phyloP scores from a whole-genome alignment of 2,888 invertebrate species.

The Macroteleia sp. region DNA sequence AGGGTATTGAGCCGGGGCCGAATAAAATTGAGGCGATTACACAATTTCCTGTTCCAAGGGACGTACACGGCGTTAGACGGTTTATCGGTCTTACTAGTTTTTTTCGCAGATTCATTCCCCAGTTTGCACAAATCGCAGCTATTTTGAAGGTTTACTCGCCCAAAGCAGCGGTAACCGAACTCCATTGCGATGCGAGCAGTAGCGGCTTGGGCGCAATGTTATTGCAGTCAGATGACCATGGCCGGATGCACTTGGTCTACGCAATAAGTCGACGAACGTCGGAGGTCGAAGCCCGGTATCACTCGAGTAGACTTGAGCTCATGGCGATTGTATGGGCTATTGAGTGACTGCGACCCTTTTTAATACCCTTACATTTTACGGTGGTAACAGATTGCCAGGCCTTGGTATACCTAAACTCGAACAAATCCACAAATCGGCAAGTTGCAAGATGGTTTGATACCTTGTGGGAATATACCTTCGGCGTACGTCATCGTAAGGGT shows the following conservation, averaged over 20 bases:
- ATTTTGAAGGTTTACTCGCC: neutral
- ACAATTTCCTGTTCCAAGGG: neutral
- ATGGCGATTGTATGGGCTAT: neutral
- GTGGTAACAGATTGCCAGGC: conserved; percentile 65
- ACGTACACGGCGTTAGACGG: neutral
- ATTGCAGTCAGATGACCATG: neutral
- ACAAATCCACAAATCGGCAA: conserved; percentile 67
- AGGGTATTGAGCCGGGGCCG: conserved; percentile 4
- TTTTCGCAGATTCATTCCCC: conserved; percentile 9
- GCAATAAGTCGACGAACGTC: neutral
- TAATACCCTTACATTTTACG: conserved; percentile 36
- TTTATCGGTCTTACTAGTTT: conserved; percentile 10
- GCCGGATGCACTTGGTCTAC: neutral
- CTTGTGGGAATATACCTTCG: conserved; percentile 48
- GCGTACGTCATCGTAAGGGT: conserved; percentile 3
- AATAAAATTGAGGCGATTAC: neutral
- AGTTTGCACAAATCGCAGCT: conserved; percentile 4
- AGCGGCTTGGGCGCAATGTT: conserved; percentile 21
- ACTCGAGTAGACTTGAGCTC: conserved; percentile 50
- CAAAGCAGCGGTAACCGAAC: conserved; percentile 4
- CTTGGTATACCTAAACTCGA: conserved; percentile 43
- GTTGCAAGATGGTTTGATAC: conserved; percentile 39
- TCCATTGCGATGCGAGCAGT: conserved; percentile 8
- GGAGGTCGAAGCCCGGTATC: conserved; percentile 65
- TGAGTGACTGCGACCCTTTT: neutral